These are phyloP conservation scores for Xiphias gladius DNA, from an alignment of 2,113 vertebrate genomes.

Conservation along the genomic window DNA sequence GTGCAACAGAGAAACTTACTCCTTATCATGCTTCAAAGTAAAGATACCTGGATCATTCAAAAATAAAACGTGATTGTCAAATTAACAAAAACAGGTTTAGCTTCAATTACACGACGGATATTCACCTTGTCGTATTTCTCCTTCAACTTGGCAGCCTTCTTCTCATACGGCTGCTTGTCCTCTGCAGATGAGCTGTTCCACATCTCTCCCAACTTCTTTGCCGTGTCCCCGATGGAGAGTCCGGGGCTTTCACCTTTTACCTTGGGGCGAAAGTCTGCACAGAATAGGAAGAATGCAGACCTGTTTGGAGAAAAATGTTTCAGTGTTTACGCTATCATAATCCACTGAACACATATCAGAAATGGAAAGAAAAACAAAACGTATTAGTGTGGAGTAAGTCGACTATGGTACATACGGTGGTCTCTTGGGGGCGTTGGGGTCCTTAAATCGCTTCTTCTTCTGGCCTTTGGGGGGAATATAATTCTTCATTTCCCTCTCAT, in stretches of 20 bases:
- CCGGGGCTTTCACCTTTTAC: conserved; percentile 93
- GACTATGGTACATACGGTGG: conserved; percentile 89
- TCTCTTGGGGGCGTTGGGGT: conserved; percentile 98
- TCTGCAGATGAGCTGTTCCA: conserved; percentile 94
- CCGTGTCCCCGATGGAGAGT: conserved; percentile 92
- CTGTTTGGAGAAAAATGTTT: conserved; percentile 72
- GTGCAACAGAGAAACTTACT: too few relatives aligned
- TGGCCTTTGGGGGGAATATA: conserved; percentile 94
- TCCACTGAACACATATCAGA: not conserved
- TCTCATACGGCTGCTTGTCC: conserved; percentile 95
- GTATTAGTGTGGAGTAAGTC: not conserved
- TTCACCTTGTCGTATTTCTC: conserved; percentile 98
- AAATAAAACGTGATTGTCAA: not conserved
- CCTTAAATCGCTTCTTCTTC: conserved; percentile 95
- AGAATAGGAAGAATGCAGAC: conserved; percentile 98
- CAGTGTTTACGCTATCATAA: not conserved
- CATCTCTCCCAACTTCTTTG: conserved; percentile 97
- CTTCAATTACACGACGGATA: not conserved
- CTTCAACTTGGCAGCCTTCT: conserved; percentile 97
- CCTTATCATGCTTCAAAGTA: not conserved
- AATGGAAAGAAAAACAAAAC: not conserved
- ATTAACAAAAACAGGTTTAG: not conserved
- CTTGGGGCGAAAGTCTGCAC: conserved; percentile 95
- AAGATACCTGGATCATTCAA: not conserved
- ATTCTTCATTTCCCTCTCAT: conserved; percentile 97